phyloP scores from a whole-genome alignment of 2,888 invertebrate species.

The Pseudococcus viburni region DNA sequence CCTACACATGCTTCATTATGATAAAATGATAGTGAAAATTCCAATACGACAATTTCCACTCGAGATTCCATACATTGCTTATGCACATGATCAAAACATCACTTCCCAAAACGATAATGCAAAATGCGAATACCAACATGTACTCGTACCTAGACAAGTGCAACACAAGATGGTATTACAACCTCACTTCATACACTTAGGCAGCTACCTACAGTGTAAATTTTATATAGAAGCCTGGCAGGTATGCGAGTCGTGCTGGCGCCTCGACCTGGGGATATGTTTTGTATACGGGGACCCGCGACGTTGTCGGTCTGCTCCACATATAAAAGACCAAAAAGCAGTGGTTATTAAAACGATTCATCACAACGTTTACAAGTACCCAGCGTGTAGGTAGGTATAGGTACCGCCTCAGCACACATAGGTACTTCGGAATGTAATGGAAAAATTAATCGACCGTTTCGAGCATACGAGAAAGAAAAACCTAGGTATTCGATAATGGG shows the following conservation, averaged over 20 bases:
- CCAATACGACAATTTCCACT: no score
- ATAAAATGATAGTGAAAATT: no score
- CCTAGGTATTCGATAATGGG: background rate
- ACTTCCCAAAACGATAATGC: background rate
- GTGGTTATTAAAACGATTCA: constrained; percentile 45
- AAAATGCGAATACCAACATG: background rate
- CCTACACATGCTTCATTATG: no score
- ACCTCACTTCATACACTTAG: background rate
- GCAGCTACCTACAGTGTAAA: background rate
- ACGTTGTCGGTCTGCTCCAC: constrained; percentile 3
- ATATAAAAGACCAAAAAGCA: constrained; percentile 29
- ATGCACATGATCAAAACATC: background rate
- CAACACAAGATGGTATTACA: background rate
- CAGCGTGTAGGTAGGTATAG: background rate
- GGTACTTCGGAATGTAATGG: background rate
- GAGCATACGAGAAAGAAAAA: background rate
- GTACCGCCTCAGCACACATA: background rate
- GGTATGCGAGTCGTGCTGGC: constrained; percentile 36
- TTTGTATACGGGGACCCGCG: constrained; percentile 1
- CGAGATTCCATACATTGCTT: no score
- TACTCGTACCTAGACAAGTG: background rate
- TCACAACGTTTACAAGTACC: background rate
- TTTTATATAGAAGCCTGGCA: constrained; percentile 20
- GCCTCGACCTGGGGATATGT: background rate
- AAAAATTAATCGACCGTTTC: constrained; percentile 45